phyloP scores from a whole-genome alignment of 2,797 vertebrate species.

The Tokudaia muenninki region DNA sequence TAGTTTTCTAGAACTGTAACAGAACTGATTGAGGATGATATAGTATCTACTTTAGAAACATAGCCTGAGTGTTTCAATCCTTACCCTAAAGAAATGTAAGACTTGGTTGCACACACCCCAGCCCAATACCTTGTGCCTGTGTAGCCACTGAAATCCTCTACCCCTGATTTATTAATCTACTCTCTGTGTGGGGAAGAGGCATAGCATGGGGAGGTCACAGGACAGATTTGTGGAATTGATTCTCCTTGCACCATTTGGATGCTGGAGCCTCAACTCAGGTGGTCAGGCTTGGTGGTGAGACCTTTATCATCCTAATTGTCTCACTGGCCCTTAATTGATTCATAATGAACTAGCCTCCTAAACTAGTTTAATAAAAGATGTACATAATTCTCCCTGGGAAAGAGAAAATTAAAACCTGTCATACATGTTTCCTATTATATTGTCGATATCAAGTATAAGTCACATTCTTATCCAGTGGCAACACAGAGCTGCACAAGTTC shows the following conservation, averaged over 20 bases:
- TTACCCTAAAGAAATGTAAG: conserved; percentile 24
- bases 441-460: conserved; percentile 11
- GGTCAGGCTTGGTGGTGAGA: not conserved
- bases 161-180: not conserved
- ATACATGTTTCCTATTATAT: not conserved
- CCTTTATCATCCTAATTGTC: not conserved
- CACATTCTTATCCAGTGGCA: not conserved
- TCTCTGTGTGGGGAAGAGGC: not conserved
- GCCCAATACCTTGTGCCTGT: not conserved
- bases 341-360: conserved; percentile 32
- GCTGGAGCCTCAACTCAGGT: not conserved
- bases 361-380: conserved; percentile 25
- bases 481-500: not conserved
- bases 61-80: not conserved
- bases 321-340: not conserved
- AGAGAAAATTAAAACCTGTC: conserved; percentile 28
- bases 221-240: not conserved
- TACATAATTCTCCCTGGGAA: not conserved
- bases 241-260: not conserved
- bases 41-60: not conserved
- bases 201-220: not conserved
- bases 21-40: not conserved
- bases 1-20: not conserved
- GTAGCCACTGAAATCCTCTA: not conserved
- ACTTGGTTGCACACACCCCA: not conserved